Percentiles rank a stretch among this genome's conserved stretches.
Evolutionary conservation across 2,888 invertebrate genomes (phyloP).

Genomic region (Cacoxenus indagator): DNA sequence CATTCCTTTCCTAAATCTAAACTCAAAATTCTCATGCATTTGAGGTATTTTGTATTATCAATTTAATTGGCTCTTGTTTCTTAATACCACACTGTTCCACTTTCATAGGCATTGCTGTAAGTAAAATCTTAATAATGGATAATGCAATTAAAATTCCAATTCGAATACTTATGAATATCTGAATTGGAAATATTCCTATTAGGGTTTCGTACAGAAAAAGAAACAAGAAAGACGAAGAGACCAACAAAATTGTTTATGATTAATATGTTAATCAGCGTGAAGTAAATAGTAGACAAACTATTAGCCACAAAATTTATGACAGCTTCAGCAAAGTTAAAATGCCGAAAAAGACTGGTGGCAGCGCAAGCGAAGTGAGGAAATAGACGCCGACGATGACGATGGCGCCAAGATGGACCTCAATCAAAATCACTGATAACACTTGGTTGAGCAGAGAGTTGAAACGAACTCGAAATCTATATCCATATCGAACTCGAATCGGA

Average conservation of each 20-base stretch:
- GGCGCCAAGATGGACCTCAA: too few relatives aligned
- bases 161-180: constrained; percentile 13
- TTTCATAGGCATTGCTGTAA: too few relatives aligned
- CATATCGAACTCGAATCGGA: background rate
- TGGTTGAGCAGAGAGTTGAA: background rate
- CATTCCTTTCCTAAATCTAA: too few relatives aligned
- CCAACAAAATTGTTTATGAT: constrained; percentile 44
- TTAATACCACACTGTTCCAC: too few relatives aligned
- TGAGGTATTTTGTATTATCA: too few relatives aligned
- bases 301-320: constrained; percentile 59
- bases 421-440: constrained; percentile 43
- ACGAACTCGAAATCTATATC: background rate
- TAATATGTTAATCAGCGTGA: constrained; percentile 61
- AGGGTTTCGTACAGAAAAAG: constrained; percentile 39
- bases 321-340: constrained; percentile 28
- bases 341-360: background rate
- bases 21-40: too few relatives aligned
- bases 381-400: constrained; percentile 47
- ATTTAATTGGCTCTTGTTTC: too few relatives aligned
- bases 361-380: constrained; percentile 44
- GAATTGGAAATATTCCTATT: constrained; percentile 44
- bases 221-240: constrained; percentile 28
- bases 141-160: constrained; percentile 16
- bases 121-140: background rate
- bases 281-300: constrained; percentile 65